These are phyloP conservation scores for Scytalopus superciliaris DNA, from an alignment of 2,113 vertebrate genomes.

Conservation along the genomic window DNA sequence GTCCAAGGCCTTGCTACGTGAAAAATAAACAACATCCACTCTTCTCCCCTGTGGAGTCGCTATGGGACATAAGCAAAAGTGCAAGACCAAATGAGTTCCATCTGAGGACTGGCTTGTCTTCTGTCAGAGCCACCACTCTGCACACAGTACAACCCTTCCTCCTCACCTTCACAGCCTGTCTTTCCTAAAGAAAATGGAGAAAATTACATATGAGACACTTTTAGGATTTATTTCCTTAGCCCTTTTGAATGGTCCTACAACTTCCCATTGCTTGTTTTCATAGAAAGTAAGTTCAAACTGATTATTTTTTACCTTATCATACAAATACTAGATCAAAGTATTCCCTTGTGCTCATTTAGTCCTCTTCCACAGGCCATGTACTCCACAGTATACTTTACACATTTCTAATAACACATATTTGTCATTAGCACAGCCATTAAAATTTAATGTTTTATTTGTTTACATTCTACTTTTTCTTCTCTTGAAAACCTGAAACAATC, in stretches of 20 bases:
- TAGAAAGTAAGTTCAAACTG: conserved; percentile 27
- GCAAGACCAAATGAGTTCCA: not conserved
- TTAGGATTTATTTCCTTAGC: conserved; percentile 9
- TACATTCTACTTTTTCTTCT: not conserved
- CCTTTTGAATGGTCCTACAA: not conserved
- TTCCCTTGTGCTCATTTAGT: not conserved
- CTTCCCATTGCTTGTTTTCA: not conserved
- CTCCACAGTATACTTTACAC: not conserved
- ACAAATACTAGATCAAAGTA: not conserved
- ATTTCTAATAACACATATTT: not conserved
- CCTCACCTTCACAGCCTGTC: not conserved
- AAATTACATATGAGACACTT: not conserved
- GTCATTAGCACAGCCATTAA: not conserved
- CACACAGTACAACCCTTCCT: not conserved
- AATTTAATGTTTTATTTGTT: not conserved
- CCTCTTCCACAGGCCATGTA: not conserved
- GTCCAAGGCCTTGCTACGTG: not conserved
- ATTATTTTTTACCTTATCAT: not conserved
- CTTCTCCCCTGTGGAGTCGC: not conserved
- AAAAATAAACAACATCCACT: not conserved
- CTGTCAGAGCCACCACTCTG: not conserved
- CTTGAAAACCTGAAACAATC: not conserved
- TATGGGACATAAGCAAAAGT: not conserved
- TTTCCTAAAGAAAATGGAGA: not conserved
- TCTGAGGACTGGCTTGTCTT: not conserved